Conservation (phyloP, 1,140 invertebrate species). For the Gerris buenoi region DNA sequence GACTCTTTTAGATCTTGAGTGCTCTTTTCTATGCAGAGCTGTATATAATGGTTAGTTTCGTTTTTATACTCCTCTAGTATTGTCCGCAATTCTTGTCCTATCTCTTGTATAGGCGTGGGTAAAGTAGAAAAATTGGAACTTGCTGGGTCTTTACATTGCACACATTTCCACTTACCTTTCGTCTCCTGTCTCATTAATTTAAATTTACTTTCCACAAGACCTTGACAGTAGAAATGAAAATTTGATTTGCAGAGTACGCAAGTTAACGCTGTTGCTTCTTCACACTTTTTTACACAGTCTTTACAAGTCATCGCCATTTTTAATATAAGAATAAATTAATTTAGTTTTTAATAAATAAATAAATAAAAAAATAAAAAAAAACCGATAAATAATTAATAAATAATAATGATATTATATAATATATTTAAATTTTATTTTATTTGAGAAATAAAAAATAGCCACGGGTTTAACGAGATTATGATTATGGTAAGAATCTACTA, state of each 20-base stretch:
- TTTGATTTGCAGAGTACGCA: neutral
- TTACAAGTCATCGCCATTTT: neutral
- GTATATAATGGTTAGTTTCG: neutral
- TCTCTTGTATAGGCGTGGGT: neutral
- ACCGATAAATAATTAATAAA: too few species aligned
- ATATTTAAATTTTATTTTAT: neutral
- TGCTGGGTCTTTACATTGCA: neutral
- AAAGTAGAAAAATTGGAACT: neutral
- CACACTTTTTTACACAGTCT: neutral
- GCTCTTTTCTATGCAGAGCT: neutral
- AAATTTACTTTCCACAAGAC: neutral
- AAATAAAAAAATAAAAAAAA: neutral
- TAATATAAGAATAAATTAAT: neutral
- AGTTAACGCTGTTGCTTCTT: neutral
- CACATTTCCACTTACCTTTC: neutral
- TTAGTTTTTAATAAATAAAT: neutral
- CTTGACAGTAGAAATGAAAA: neutral
- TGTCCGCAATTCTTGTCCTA: neutral
- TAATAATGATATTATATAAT: too few species aligned
- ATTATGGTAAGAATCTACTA: neutral
- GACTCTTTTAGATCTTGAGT: neutral
- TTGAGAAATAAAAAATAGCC: neutral
- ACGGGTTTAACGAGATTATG: neutral
- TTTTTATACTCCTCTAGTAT: neutral
- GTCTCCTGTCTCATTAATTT: neutral